Percentiles rank a stretch among this genome's conserved stretches.
These are phyloP conservation scores for Penaeus indicus DNA, from an alignment of 1,140 invertebrate genomes.

Conservation along the genomic window DNA sequence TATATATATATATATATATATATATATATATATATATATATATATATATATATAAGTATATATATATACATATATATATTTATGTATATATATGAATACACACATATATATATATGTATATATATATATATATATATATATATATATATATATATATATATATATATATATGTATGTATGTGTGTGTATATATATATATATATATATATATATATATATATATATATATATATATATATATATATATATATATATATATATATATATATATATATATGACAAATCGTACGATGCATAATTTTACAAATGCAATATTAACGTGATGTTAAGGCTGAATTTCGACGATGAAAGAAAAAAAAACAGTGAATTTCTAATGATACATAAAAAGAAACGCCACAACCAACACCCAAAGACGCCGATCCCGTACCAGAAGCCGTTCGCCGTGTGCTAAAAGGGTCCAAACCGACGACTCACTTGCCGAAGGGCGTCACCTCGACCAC, in stretches of 20 bases:
- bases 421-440: no score
- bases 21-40: background rate
- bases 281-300: background rate
- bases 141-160: constrained; percentile 12
- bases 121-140: constrained; percentile 6
- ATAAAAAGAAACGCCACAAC: no score
- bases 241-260: constrained; percentile 22
- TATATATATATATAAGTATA: background rate
- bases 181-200: background rate
- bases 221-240: constrained; percentile 12
- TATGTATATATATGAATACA: background rate
- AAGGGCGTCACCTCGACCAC: background rate
- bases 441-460: no score
- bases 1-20: no score
- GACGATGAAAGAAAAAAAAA: no score
- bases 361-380: no score
- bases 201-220: background rate
- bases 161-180: background rate
- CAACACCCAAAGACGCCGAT: no score
- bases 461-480: no score
- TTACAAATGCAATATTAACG: background rate
- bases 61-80: background rate
- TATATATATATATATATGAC: background rate
- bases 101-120: constrained; percentile 18
- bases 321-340: no score